A percentile compares a stretch with the other conserved stretches of the same genome.
These are phyloP conservation scores for Pseudococcus jackbeardsleyi DNA, from an alignment of 2,888 invertebrate genomes.

Conservation along the genomic window DNA sequence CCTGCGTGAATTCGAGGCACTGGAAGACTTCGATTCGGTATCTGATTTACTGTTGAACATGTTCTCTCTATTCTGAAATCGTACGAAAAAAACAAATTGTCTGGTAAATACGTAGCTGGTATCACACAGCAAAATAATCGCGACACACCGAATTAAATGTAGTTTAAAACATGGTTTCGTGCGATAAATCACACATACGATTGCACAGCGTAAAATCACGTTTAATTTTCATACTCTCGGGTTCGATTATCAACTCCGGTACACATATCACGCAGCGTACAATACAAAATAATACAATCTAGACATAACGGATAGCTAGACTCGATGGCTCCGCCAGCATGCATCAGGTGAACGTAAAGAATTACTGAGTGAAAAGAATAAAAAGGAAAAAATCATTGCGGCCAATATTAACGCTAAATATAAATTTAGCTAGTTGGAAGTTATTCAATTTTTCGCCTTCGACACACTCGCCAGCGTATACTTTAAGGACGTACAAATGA, in stretches of 20 bases:
- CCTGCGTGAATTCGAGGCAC: conserved; percentile 71
- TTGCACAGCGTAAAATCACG: background rate
- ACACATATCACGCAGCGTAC: background rate
- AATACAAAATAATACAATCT: background rate
- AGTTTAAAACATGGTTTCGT: background rate
- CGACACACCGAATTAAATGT: conserved; percentile 12
- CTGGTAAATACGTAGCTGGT: background rate
- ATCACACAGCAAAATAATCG: background rate
- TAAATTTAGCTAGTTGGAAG: conserved; percentile 58
- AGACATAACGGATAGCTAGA: conserved; percentile 10
- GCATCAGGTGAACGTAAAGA: background rate
- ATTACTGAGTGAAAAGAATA: conserved; percentile 1
- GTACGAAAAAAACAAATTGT: background rate
- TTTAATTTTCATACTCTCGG: background rate
- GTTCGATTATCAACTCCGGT: conserved; percentile 11
- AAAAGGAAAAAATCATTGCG: conserved; percentile 19
- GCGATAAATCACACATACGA: background rate
- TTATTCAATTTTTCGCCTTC: conserved; percentile 56
- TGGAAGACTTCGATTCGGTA: background rate
- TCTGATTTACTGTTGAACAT: conserved; percentile 40
- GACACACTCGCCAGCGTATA: background rate
- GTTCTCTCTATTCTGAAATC: conserved; percentile 52
- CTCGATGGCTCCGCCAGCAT: background rate
- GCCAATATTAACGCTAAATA: conserved; percentile 58
- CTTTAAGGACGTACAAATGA: conserved; percentile 30